Base-by-base conservation (phyloP, 2,113 vertebrate species). In the Fregata magnificens region DNA sequence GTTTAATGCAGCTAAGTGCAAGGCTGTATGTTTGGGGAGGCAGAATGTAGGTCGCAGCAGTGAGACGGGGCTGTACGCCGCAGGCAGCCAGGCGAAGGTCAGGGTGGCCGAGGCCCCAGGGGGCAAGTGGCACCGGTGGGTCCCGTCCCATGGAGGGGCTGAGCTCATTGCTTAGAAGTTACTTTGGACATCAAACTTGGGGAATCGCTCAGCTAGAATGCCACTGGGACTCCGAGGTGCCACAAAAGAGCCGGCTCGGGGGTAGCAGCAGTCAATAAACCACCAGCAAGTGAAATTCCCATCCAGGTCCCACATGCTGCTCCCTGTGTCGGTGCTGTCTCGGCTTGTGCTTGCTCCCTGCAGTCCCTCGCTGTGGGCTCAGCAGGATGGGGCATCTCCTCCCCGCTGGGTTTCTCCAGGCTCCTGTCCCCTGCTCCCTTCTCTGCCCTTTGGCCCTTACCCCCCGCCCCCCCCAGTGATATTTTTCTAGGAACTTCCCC, bases 1-100 rank as follows among this genome's bases (percentile, higher is more conserved):
- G 65, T 92, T 95, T 84, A 79, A 24, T 66, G 73, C 83, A 80
- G 81, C 83, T 88, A n/a, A 86, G 84, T 85, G 93, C 83, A 32
- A 38, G 3, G 40, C 86, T 1, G 5, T 34, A 12, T 9, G 77
- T 70, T 58, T 91, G 86, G 77, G 83, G 93, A 94, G 40, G 58
- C 52, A 74, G 72, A 95, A 96, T 95, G 83, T 89, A 93, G 96
- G 97, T 94, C 53, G 0, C 36, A 40, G 72, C 53, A 22, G 32
- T 18, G 91, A 92, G 63, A 38, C 0, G 0, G 69, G 82, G 40
- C 77, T 80, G 84, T 8, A 1, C 1, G 28, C 83, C 3, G 3
- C 50, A 5, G 25, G 81, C 19, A 0, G 59, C 49, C 83, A 49
- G 69, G 67, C 0, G 0, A 34, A 65, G 83, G 69, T 55, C 82